A percentile compares a stretch with the other conserved stretches of the same genome.
phyloP scores from a whole-genome alignment of 1,140 invertebrate species.

The Nasonia vitripennis region DNA sequence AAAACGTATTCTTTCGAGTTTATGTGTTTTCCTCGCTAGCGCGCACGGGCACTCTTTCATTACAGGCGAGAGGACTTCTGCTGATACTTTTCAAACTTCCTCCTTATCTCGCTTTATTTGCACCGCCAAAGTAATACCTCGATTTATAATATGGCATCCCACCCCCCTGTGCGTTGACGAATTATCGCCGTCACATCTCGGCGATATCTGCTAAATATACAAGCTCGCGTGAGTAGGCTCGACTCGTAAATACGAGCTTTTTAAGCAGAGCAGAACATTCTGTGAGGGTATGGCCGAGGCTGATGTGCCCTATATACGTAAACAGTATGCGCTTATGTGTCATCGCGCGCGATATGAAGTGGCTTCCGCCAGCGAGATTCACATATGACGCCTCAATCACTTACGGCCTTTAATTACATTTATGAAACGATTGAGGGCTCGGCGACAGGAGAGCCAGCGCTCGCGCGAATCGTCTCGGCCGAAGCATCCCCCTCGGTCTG shows the following conservation, averaged over 20 bases:
- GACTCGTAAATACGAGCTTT: background rate
- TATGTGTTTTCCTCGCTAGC: constrained; percentile 40
- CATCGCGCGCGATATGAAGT: constrained; percentile 64
- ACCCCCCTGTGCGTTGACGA: no score
- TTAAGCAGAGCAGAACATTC: constrained; percentile 4
- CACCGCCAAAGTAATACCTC: no score
- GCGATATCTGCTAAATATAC: no score
- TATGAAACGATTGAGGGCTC: constrained; percentile 53
- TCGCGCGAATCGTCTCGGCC: background rate
- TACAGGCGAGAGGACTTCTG: constrained; percentile 24
- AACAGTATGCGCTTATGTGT: constrained; percentile 67
- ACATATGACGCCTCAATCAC: constrained; percentile 72
- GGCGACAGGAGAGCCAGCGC: constrained; percentile 16
- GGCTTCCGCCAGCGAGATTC: constrained; percentile 63
- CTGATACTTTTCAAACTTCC: background rate
- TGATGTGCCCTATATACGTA: background rate
- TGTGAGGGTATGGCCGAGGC: background rate
- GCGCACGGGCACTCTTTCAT: constrained; percentile 18
- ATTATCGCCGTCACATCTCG: no score
- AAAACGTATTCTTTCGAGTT: constrained; percentile 53
- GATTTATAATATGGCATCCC: no score
- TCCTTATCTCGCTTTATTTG: background rate
- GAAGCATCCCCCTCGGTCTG: background rate
- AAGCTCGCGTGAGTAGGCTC: no score
- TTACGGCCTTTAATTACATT: constrained; percentile 65